Conservation (phyloP, 2,888 invertebrate species). For the Diplazon laetatorius region DNA sequence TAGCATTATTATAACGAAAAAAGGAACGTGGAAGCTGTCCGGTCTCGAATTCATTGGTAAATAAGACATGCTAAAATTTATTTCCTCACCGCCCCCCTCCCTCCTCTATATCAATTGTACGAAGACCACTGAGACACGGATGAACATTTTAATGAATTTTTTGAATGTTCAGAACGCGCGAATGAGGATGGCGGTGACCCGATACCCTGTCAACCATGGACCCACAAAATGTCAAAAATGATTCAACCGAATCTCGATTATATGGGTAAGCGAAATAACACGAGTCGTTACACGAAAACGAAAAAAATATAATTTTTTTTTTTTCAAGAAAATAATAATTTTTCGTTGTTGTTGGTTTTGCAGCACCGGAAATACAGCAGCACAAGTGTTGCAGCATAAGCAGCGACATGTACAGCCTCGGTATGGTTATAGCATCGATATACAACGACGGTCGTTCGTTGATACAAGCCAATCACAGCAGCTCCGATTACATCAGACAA, state of each 20-base stretch:
- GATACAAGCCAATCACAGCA: conserved; percentile 95
- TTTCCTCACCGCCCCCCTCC: background rate
- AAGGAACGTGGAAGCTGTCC: conserved; percentile 97
- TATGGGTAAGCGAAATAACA: conserved; percentile 86
- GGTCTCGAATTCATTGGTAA: conserved; percentile 96
- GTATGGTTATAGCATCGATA: conserved; percentile 95
- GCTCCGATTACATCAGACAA: conserved; percentile 94
- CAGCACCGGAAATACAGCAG: conserved; percentile 97
- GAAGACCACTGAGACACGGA: too few species aligned
- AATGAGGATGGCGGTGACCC: conserved; percentile 79
- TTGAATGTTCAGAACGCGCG: conserved; percentile 89
- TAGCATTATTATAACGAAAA: conserved; percentile 94
- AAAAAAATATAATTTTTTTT: background rate
- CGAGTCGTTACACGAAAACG: background rate
- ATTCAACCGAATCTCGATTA: conserved; percentile 97
- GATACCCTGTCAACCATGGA: conserved; percentile 93
- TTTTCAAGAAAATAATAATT: background rate
- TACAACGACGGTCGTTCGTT: conserved; percentile 95
- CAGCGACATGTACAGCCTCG: conserved; percentile 98
- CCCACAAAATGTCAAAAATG: conserved; percentile 94
- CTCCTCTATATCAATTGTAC: too few species aligned
- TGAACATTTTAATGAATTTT: conserved; percentile 71
- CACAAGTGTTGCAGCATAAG: conserved; percentile 91
- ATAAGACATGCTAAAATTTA: conserved; percentile 77
- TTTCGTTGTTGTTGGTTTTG: too few species aligned